phyloP scores from a whole-genome alignment of 2,888 invertebrate genomes.

The Clusia tigrina region DNA sequence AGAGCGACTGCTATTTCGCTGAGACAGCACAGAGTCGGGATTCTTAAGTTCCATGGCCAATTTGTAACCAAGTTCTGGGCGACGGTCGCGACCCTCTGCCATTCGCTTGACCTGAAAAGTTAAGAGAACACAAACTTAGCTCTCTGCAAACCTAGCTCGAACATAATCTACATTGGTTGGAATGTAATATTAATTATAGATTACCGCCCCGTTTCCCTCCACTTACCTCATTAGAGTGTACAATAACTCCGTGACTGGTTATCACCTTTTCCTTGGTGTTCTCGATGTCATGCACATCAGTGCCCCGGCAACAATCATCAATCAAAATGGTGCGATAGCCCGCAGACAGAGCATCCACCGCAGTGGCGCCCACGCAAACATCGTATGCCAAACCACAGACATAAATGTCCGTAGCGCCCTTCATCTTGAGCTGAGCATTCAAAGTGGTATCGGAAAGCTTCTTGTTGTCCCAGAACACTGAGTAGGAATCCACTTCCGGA shows the following conservation, averaged over 20 bases:
- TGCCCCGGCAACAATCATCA: slow-evolving; percentile 91
- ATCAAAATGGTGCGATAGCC: slow-evolving; percentile 89
- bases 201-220: too few relatives aligned
- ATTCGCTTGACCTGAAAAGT: slow-evolving; percentile 77
- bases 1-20: slow-evolving; percentile 55
- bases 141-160: neutral
- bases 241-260: slow-evolving; percentile 80
- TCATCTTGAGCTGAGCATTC: slow-evolving; percentile 78
- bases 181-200: too few relatives aligned
- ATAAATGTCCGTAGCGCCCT: slow-evolving; percentile 89
- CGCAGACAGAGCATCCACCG: slow-evolving; percentile 86
- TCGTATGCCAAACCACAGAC: slow-evolving; percentile 95
- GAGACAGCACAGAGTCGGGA: slow-evolving; percentile 66
- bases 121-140: neutral
- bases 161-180: too few relatives aligned
- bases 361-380: slow-evolving; percentile 92
- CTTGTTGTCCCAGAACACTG: slow-evolving; percentile 98
- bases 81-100: slow-evolving; percentile 86
- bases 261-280: slow-evolving; percentile 79
- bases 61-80: slow-evolving; percentile 88
- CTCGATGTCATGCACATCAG: slow-evolving; percentile 84
- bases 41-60: slow-evolving; percentile 83
- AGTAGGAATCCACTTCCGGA: slow-evolving; percentile 95
- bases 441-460: slow-evolving; percentile 87
- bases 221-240: slow-evolving; percentile 76